phyloP scores from a whole-genome alignment of 2,113 vertebrate genomes.

The Chionodraco myersi region DNA sequence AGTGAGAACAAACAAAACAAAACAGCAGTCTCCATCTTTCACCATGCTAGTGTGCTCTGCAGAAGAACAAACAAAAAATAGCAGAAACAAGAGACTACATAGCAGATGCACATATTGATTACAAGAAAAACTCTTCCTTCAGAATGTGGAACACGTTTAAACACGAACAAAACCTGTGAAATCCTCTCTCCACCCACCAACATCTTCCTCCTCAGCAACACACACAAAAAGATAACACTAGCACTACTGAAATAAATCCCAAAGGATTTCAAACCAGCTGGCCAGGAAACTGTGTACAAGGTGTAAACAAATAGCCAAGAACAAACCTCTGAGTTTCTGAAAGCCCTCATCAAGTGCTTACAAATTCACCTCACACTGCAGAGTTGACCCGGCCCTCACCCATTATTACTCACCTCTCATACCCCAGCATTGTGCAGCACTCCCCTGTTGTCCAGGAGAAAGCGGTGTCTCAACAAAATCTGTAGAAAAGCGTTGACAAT shows the following conservation, averaged over 20 bases:
- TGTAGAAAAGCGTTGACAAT: slow-evolving; percentile 22
- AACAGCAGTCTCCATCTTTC: slow-evolving; percentile 32
- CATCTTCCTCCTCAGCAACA: slow-evolving; percentile 24
- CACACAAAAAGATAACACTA: slow-evolving; percentile 17
- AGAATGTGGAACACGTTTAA: slow-evolving; percentile 49
- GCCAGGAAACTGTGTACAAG: slow-evolving; percentile 55
- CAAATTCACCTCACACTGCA: slow-evolving; percentile 45
- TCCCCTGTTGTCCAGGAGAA: slow-evolving; percentile 26
- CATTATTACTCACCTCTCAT: neutral
- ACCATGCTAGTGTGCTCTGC: slow-evolving; percentile 31
- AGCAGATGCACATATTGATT: slow-evolving; percentile 63
- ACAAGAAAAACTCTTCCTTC: slow-evolving; percentile 40
- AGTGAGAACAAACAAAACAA: slow-evolving; percentile 43
- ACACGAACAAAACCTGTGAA: slow-evolving; percentile 50
- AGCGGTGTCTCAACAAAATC: slow-evolving; percentile 40
- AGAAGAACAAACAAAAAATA: slow-evolving; percentile 31
- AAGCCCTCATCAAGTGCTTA: slow-evolving; percentile 12
- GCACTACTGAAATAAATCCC: slow-evolving; percentile 43
- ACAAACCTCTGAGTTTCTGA: slow-evolving; percentile 19
- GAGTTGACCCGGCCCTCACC: slow-evolving; percentile 40
- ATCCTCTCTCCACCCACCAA: slow-evolving; percentile 45
- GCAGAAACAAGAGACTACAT: slow-evolving; percentile 22
- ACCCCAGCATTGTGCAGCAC: slow-evolving; percentile 7
- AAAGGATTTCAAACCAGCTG: slow-evolving; percentile 53
- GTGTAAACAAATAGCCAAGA: slow-evolving; percentile 61